Base-by-base conservation (phyloP, 2,113 vertebrate species). In the Propithecus coquereli region DNA sequence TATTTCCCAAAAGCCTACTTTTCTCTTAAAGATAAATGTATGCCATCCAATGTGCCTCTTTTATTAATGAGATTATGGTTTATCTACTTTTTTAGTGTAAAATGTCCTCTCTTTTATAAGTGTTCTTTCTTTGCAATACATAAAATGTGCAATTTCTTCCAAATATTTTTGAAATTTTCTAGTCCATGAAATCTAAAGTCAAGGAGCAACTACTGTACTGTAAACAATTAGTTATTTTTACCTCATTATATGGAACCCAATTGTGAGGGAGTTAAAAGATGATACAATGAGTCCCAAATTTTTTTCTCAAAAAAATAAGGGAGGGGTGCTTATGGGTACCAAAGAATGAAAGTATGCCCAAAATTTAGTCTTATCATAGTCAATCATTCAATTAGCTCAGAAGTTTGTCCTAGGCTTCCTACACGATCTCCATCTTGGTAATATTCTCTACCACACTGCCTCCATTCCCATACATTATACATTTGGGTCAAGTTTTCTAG, bases 131-230 rank as follows among this genome's bases (percentile, higher is more conserved):
- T 90, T 85, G 40, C 8, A 91, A 90, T 79, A 94, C 12, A 87
- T 79, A 94, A 79, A 94, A 66, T 73, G 32, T 90, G 4, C 30
- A 91, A 73, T 43, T 81, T 37, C 52, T n/a, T 88, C 13, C 18
- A 40, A 32, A 74, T 30, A 61, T 10, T 74, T 91, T 80, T 92
- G 54, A 71, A 91, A 86, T 76, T 70, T 97, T 95, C 40, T 91
- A 16, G 23, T 81, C 59, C n/a, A 43, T 70, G 34, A 96, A 86
- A 74, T 91, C 45, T 77, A 40, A 92, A 93, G 54, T 86, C 65
- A 81, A 86, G 22, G 25, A 59, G 70, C 32, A n/a, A 94, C 6
- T 86, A 6, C 66, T 81, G 4, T 68, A 63, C 59, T 76, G 7
- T 74, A 70, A 40, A 54, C 22, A 90, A 61, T 82, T 45, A 80